Conservation (phyloP, 64 coral and sea anemone genomes). For the Montipora cactus region DNA sequence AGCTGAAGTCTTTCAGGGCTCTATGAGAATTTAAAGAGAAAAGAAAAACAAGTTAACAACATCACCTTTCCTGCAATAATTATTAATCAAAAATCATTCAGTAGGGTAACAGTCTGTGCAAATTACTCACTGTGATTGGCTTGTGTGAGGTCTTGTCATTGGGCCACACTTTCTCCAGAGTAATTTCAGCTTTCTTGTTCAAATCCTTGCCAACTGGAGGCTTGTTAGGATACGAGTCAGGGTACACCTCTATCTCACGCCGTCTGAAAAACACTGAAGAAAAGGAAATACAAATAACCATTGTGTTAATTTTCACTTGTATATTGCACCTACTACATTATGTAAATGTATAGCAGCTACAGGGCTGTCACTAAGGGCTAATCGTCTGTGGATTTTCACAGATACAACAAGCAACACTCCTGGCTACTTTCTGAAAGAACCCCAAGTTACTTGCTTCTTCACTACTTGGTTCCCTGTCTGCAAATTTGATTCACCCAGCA, state of each 20-base stretch:
- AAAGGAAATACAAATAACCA: not conserved
- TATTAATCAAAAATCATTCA: too few relatives aligned
- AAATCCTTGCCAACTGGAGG: slow-evolving; percentile 89
- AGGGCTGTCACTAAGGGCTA: too few relatives aligned
- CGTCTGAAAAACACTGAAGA: slow-evolving; percentile 87
- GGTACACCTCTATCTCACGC: slow-evolving; percentile 98
- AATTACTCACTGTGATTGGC: slow-evolving; percentile 81
- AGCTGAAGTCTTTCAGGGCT: slow-evolving; percentile 94
- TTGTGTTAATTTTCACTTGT: not conserved
- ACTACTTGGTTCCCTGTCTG: too few relatives aligned
- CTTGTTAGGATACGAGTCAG: slow-evolving; percentile 87
- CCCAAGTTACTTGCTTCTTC: too few relatives aligned
- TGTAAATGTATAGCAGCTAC: too few relatives aligned
- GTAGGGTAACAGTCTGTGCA: too few relatives aligned
- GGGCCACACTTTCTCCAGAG: slow-evolving; percentile 93
- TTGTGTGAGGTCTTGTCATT: slow-evolving; percentile 91
- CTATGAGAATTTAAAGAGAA: slow-evolving; percentile 19
- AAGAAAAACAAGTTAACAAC: not conserved
- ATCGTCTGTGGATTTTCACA: too few relatives aligned
- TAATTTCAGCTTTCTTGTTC: slow-evolving; percentile 98
- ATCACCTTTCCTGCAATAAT: not conserved
- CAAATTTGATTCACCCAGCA: not conserved
- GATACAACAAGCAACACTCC: too few relatives aligned
- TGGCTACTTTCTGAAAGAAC: too few relatives aligned
- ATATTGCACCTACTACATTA: too few relatives aligned